Evolutionary conservation across 2,888 invertebrate genomes (phyloP), one percentile per base, ranked within the genome.

Genomic region (Macaria notata): DNA sequence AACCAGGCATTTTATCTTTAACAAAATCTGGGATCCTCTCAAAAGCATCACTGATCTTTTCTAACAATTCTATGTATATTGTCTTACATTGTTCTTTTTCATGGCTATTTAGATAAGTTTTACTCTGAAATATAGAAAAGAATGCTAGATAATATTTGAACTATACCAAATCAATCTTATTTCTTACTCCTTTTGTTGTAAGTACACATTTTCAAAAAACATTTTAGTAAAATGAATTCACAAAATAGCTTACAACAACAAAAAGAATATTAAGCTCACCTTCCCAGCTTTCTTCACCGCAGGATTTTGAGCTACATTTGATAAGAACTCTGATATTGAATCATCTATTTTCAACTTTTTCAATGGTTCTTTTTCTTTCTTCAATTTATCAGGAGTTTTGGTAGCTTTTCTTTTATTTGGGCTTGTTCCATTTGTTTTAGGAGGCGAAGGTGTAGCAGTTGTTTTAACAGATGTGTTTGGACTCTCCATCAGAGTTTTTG

Each of bases 21-120:
- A 94, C 91, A 62, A 92, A 85, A 9, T 93, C 81, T 1, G 95
- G 95, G 66, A 95, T 93, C 81, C 92, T 93, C 66, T 94, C 93
- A 64, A 95, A 92, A 0, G 94, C 93, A 30, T 81, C 82, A 61
- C 90, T 93, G 69, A 94, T 93, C 80, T 93, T 94, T 69, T 95
- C 94, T 70, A 94, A 79, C 42, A 95, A 74, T 68, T 94, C 92
- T 62, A 93, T 84, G 64, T 95, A 93, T 61, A 93, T 86, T 51
- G 84, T 81, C 76, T 92, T 93, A 54, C 86, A 89, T 55, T 79
- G 69, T 19, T 86, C 82, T 58, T 69, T 71, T 9, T 86, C 76
- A 66, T 69, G 58, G 33, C 55, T 53, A 9, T 72, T 62, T 47
- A 75, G 54, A 45, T 45, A 58, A 48, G 48, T 53, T 41, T 70